These are phyloP conservation scores for Tragelaphus eurycerus DNA, from an alignment of 2,797 vertebrate genomes.

Conservation along the genomic window DNA sequence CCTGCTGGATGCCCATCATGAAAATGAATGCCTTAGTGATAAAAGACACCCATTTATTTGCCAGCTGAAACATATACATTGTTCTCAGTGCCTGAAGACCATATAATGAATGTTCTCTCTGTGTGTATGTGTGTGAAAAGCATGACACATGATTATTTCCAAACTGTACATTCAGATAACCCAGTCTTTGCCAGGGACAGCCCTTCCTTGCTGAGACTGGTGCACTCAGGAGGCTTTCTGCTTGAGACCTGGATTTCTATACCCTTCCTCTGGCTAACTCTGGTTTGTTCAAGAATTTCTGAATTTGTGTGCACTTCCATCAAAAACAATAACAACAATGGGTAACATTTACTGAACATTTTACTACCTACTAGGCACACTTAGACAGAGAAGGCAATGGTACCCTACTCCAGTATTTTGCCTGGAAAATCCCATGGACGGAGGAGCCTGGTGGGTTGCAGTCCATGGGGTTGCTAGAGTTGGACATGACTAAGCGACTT, in stretches of 20 bases:
- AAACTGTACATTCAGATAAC: background rate
- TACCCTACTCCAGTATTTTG: too few relatives aligned
- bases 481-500: too few relatives aligned
- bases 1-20: background rate
- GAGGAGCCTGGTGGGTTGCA: too few relatives aligned
- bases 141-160: background rate
- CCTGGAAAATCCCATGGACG: too few relatives aligned
- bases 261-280: background rate
- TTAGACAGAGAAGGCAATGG: background rate
- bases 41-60: slow-evolving; percentile 37
- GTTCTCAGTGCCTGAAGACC: background rate
- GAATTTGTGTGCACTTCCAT: background rate
- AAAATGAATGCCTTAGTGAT: slow-evolving; percentile 18
- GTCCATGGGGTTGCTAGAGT: too few relatives aligned
- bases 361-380: background rate
- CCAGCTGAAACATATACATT: background rate
- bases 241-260: background rate
- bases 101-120: background rate
- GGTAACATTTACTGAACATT: background rate
- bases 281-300: slow-evolving; percentile 8
- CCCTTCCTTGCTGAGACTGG: background rate
- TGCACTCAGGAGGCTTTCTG: background rate
- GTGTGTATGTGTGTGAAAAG: background rate
- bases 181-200: background rate
- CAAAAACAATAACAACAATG: background rate